Conservation (phyloP, 2,113 vertebrate genomes). For the Brachyhypopomus occidentalis region DNA sequence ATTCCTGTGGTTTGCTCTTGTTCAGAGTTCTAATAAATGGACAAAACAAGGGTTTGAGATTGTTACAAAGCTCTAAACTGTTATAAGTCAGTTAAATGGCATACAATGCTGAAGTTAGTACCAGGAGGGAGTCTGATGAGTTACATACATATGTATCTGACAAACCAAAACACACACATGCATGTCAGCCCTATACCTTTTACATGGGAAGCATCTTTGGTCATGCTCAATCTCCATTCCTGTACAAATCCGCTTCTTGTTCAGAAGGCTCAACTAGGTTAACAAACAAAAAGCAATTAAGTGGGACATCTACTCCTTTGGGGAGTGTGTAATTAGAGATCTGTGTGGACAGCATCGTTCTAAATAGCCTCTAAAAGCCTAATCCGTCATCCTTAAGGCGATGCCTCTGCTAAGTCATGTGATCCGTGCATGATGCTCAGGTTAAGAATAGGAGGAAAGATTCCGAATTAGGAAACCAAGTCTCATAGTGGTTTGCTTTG, state of each 20-base stretch:
- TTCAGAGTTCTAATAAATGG: neutral
- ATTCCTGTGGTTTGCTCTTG: neutral
- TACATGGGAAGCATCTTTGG: neutral
- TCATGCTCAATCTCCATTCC: constrained; percentile 22
- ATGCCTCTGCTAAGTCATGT: constrained; percentile 32
- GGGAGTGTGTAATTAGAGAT: constrained; percentile 50
- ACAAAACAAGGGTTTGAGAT: neutral
- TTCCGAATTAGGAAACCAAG: neutral
- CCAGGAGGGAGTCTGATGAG: neutral
- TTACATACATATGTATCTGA: neutral
- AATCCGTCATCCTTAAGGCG: constrained; percentile 45
- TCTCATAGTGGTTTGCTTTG: neutral
- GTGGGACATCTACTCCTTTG: constrained; percentile 41
- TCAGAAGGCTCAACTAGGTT: constrained; percentile 44
- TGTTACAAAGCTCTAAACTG: neutral
- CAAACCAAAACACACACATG: neutral
- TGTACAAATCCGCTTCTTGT: neutral
- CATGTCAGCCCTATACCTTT: neutral
- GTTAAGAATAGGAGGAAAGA: constrained; percentile 5
- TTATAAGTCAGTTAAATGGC: neutral
- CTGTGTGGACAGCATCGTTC: constrained; percentile 52
- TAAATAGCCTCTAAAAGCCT: constrained; percentile 57
- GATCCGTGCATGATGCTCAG: constrained; percentile 23
- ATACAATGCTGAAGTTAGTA: neutral
- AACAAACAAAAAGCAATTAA: constrained; percentile 58